These are phyloP conservation scores for Ctenodactylus gundi DNA, from an alignment of 2,113 vertebrate genomes.

Conservation along the genomic window DNA sequence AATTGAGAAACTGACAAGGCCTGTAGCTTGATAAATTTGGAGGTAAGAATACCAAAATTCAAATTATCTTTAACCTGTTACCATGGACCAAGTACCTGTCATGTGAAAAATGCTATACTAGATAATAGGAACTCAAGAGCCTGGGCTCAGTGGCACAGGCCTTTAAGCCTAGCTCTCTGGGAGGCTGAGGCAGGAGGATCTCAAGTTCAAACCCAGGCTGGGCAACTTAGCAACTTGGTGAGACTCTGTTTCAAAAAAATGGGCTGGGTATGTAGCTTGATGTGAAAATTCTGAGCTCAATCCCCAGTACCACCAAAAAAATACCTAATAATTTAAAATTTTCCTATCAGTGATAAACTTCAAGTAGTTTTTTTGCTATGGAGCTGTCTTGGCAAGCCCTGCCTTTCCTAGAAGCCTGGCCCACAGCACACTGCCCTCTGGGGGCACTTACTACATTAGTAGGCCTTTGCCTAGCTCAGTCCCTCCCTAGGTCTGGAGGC, in stretches of 20 bases:
- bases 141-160: too few relatives aligned
- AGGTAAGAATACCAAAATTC: not conserved
- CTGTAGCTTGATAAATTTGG: not conserved
- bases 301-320: too few relatives aligned
- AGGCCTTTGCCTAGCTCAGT: not conserved
- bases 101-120: not conserved
- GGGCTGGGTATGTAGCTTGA: too few relatives aligned
- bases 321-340: too few relatives aligned
- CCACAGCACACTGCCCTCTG: not conserved
- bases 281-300: too few relatives aligned
- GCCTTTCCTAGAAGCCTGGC: not conserved
- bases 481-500: not conserved
- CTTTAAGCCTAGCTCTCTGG: too few relatives aligned
- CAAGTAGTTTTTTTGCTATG: not conserved
- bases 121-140: not conserved
- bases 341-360: not conserved
- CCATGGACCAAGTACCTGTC: not conserved
- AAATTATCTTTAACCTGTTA: not conserved
- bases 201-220: too few relatives aligned
- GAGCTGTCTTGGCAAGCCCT: not conserved
- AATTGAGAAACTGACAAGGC: not conserved
- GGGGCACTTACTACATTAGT: not conserved
- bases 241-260: too few relatives aligned
- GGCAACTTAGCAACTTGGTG: too few relatives aligned
- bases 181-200: too few relatives aligned